These are phyloP conservation scores for Coelinius sp. DNA, from an alignment of 2,888 invertebrate species.

Conservation along the genomic window DNA sequence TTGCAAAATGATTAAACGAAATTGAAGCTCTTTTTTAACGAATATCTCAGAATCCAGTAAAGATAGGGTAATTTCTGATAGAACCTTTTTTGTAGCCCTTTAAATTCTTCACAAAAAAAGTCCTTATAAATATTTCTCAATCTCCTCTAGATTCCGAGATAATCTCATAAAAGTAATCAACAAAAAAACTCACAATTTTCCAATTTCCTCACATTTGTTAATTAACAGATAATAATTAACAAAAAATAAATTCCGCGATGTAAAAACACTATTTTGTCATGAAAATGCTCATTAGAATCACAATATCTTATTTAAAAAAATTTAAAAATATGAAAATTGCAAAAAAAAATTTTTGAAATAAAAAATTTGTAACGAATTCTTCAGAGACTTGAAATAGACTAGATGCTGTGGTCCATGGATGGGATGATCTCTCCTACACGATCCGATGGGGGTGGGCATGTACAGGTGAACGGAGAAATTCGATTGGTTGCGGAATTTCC, in stretches of 20 bases:
- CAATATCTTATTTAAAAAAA: neutral
- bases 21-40: too few species aligned
- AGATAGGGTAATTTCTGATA: too few species aligned
- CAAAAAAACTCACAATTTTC: neutral
- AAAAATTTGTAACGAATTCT: neutral
- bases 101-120: too few species aligned
- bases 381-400: neutral
- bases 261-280: neutral
- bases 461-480: too few species aligned
- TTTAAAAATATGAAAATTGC: neutral
- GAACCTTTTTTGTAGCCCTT: too few species aligned
- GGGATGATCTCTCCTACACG: neutral
- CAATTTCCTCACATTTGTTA: neutral
- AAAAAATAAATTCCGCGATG: too few species aligned
- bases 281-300: neutral
- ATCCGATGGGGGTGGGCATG: neutral
- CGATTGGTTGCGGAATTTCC: slow-evolving; percentile 10
- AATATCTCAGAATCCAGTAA: too few species aligned
- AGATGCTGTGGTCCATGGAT: neutral
- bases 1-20: too few species aligned
- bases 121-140: too few species aligned
- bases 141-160: too few species aligned
- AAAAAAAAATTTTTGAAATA: neutral
- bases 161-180: too few species aligned
- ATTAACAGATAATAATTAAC: too few species aligned